These are phyloP conservation scores for Epicauta chinensis DNA, from an alignment of 1,140 invertebrate species.

Conservation along the genomic window DNA sequence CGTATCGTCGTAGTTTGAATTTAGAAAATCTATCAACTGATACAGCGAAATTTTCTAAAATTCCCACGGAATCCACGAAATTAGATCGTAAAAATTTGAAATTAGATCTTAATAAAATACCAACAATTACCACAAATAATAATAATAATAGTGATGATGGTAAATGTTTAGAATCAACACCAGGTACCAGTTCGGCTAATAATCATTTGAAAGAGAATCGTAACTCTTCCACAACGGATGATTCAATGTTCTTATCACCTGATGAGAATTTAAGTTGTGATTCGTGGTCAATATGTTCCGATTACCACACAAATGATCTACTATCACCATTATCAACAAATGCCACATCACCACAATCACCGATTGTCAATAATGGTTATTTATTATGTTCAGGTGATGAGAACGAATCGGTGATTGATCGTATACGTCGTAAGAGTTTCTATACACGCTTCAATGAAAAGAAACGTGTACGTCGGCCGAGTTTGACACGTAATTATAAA, in stretches of 20 bases:
- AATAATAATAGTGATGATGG: slow-evolving; percentile 23
- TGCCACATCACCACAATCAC: too few relatives aligned
- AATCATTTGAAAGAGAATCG: slow-evolving; percentile 43
- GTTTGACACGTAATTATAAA: slow-evolving; percentile 28
- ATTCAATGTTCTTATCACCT: slow-evolving; percentile 51
- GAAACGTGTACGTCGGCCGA: slow-evolving; percentile 50
- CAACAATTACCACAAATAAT: slow-evolving; percentile 39
- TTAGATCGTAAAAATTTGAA: slow-evolving; percentile 51
- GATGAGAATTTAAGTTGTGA: slow-evolving; percentile 59
- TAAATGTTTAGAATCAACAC: slow-evolving; percentile 16
- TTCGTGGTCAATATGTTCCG: slow-evolving; percentile 63
- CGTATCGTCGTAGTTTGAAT: slow-evolving; percentile 35
- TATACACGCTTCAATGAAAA: slow-evolving; percentile 82
- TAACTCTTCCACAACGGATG: slow-evolving; percentile 41
- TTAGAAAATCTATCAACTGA: slow-evolving; percentile 33
- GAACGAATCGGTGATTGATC: slow-evolving; percentile 59
- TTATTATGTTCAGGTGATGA: slow-evolving; percentile 41
- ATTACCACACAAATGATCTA: slow-evolving; percentile 39
- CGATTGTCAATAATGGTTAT: slow-evolving; percentile 41
- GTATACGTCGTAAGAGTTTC: slow-evolving; percentile 82
- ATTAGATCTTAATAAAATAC: slow-evolving; percentile 57
- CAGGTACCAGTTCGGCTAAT: slow-evolving; percentile 39
- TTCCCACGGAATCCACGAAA: slow-evolving; percentile 18
- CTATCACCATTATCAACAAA: slow-evolving; percentile 40
- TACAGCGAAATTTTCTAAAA: slow-evolving; percentile 21